Conservation (phyloP, 2,888 invertebrate genomes). For the Calameuta filiformis region DNA sequence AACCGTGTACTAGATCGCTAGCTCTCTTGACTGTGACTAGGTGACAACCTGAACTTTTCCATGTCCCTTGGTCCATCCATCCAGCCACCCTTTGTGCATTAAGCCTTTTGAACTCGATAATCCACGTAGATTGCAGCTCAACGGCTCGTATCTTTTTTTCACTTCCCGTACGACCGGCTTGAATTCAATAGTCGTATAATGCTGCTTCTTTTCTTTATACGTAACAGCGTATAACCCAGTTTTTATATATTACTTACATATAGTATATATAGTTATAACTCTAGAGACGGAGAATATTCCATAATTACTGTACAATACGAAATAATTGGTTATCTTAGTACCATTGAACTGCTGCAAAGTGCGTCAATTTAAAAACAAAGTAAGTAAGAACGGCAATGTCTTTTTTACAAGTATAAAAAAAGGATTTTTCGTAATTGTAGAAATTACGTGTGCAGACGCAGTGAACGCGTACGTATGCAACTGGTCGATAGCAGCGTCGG, state of each 20-base stretch:
- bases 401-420: not conserved
- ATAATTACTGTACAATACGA: no score
- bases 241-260: not conserved
- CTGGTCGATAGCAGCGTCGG: slow-evolving; percentile 58
- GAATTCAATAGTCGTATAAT: not conserved
- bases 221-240: not conserved
- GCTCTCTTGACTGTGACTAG: not conserved
- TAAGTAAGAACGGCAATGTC: no score
- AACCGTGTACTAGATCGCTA: not conserved
- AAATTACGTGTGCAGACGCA: slow-evolving; percentile 25
- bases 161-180: slow-evolving; percentile 46
- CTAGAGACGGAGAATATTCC: no score
- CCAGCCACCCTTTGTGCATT: slow-evolving; percentile 35
- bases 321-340: no score
- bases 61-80: slow-evolving; percentile 15
- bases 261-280: no score
- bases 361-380: no score
- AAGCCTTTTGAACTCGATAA: slow-evolving; percentile 36
- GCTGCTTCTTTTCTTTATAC: not conserved
- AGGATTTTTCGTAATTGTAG: not conserved
- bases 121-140: slow-evolving; percentile 36
- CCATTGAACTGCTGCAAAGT: no score
- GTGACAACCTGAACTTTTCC: not conserved
- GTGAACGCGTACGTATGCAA: slow-evolving; percentile 37
- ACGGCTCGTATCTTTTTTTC: slow-evolving; percentile 15